phyloP scores from a whole-genome alignment of 2,113 vertebrate species.

The Serinus canaria region DNA sequence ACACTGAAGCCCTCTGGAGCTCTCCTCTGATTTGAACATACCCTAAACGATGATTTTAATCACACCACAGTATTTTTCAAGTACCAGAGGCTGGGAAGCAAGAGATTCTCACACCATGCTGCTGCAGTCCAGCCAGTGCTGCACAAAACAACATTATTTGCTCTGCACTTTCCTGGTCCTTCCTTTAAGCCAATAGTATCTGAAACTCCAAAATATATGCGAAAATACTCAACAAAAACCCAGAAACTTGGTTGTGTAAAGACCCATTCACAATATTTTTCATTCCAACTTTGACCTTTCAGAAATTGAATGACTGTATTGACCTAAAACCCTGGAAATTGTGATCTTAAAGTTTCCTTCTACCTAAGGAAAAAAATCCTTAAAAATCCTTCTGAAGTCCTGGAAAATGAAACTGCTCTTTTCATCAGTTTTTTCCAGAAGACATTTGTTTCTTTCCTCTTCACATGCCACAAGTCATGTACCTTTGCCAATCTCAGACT shows the following conservation, averaged over 20 bases:
- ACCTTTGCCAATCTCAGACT: background rate
- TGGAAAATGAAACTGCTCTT: background rate
- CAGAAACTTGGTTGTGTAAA: background rate
- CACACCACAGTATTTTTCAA: background rate
- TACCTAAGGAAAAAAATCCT: background rate
- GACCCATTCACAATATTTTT: background rate
- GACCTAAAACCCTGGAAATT: background rate
- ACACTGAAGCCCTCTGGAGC: background rate
- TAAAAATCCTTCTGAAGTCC: background rate
- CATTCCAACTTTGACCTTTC: background rate
- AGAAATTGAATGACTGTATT: background rate
- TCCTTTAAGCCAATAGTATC: background rate
- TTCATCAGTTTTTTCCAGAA: background rate
- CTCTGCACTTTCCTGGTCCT: background rate
- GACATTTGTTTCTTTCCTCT: background rate
- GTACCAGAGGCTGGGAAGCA: background rate
- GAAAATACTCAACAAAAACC: background rate
- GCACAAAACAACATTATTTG: background rate
- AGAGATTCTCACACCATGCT: rapidly evolving
- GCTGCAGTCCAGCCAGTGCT: background rate
- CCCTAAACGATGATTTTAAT: background rate
- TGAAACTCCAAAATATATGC: background rate
- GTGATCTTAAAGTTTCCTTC: background rate
- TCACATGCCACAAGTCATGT: background rate
- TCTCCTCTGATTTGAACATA: background rate